Evolutionary conservation across 53 echinoderm and acorn worm species (phyloP), one percentile per base, ranked within the genome.

Genomic region (Henricia sp.): DNA sequence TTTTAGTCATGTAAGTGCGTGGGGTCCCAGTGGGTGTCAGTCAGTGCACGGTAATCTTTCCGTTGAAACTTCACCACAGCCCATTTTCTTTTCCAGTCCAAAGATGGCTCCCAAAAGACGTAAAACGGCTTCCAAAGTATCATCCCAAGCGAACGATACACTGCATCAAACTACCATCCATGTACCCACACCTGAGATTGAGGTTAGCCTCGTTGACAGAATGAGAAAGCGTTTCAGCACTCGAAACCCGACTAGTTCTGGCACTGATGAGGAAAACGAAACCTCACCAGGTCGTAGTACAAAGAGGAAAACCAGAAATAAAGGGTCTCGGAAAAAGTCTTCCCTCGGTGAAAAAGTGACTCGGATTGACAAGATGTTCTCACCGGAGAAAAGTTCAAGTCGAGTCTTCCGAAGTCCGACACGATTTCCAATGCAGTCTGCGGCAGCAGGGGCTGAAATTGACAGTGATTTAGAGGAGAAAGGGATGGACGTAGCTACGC

Each of bases 191-290:
- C 80, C 80, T 46, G 80, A 80, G 80, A 30, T 80, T 21, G 80
- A 80, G 63, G 80, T 80, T 19, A 80, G 80, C 50, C 80, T 80
- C 0, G 80, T 80, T 19, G 80, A 80, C 26, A 25, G 80, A 57
- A 80, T 80, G 80, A 80, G 64, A 50, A 80, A 44, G 43, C 80
- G 80, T 33, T 80, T 80, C 63, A 64, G 80, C 36, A 80, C 63
- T 25, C 64, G 80, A 19, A 46, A 80, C 24, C 64, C 46, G 0
- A 21, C 44, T 1, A 35, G 44, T 17, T 62, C 36, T 12, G 50
- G 35, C 44, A 25, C 48, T 62, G 57, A 50, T 24, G 54, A 52
- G 0, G 54, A 19, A 6, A 52, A 19, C 53, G n/a, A n/a, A n/a
- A n/a, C n/a, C n/a, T n/a, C n/a, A n/a, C 4, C 60, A 16, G 40